Base-by-base conservation (phyloP, 1,140 invertebrate species). In the Neodiprion fabricii region DNA sequence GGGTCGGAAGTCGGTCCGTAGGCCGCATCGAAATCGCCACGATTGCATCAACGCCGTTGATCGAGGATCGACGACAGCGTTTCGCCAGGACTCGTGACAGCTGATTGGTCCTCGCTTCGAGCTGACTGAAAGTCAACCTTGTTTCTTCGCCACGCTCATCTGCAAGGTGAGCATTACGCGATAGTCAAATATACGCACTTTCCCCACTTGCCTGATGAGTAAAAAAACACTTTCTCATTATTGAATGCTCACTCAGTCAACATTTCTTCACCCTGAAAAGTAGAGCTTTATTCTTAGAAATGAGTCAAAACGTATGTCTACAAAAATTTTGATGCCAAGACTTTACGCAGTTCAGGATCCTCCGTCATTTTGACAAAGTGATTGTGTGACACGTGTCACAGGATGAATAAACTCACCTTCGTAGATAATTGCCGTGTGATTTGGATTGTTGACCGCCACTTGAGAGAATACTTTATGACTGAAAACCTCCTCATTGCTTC, bases 11-110 rank as follows among this genome's bases (percentile, higher is more conserved):
- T 21, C 91, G 90, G 78, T 95, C 92, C 11, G 92, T 91, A 0
- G 95, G 94, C 73, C 92, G 91, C 90, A 96, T 91, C 80, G 92
- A 94, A 0, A 97, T 93, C 1, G 92, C 94, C 0, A 96, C 89
- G 4, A 96, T 40, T 89, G 74, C 91, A 81, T 94, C 93, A 1
- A 79, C 80, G 79, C 94, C 94, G 1, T 84, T 82, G 76, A 21
- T 21, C 17, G 17, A 21, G 17, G 82, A 80, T 80, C 76, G 75
- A 76, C 84, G 74, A 23, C 88, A 84, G 72, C 85, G 83, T 74
- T 90, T 83, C n/a, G 89, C 79, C 1, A 94, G 84, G 0, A 88
- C 88, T 10, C 90, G 82, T 0, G 92, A 92, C 7, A 94, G 81
- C 53, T 89, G 88, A 80, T 94, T 93, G 1, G 91, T 90, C 2